Percentiles rank a stretch among this genome's conserved stretches.
Evolutionary conservation across 2,888 invertebrate genomes (phyloP).

Genomic region (Clitarchus hookeri): DNA sequence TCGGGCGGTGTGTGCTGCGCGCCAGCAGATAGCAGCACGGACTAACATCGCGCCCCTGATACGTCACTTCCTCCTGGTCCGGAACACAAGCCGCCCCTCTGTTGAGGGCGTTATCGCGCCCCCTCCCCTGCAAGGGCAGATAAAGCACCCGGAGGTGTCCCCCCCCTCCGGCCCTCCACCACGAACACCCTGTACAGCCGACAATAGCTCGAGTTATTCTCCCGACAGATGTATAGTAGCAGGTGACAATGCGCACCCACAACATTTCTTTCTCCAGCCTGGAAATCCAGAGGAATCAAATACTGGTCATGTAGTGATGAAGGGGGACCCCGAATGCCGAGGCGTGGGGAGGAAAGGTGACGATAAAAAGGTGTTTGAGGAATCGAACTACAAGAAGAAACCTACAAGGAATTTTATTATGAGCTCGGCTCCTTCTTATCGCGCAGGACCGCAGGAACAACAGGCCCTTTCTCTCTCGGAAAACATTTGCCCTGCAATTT

Average conservation of each 20-base stretch:
- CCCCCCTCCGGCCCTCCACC: background rate
- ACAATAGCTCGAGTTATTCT: background rate
- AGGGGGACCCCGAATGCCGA: too few relatives aligned
- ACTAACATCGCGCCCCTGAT: background rate
- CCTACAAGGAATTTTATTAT: background rate
- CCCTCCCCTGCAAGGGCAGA: background rate
- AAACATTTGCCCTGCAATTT: background rate
- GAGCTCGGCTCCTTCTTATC: background rate
- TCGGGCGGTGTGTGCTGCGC: background rate
- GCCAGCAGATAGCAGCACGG: background rate
- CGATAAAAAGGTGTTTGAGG: background rate
- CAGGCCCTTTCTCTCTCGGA: background rate
- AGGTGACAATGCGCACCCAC: background rate
- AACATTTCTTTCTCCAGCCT: background rate
- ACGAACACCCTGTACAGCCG: background rate
- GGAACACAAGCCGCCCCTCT: slow-evolving; percentile 14
- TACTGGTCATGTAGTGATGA: too few relatives aligned
- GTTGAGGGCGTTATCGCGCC: background rate
- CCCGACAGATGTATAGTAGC: background rate
- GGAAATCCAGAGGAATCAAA: background rate
- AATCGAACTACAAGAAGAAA: background rate
- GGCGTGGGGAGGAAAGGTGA: background rate
- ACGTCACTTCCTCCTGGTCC: background rate
- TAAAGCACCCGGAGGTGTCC: background rate
- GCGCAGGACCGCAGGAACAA: background rate